A percentile compares a stretch with the other conserved stretches of the same genome.
Conservation (phyloP, 2,113 vertebrate genomes). For the Alethe castanea region DNA sequence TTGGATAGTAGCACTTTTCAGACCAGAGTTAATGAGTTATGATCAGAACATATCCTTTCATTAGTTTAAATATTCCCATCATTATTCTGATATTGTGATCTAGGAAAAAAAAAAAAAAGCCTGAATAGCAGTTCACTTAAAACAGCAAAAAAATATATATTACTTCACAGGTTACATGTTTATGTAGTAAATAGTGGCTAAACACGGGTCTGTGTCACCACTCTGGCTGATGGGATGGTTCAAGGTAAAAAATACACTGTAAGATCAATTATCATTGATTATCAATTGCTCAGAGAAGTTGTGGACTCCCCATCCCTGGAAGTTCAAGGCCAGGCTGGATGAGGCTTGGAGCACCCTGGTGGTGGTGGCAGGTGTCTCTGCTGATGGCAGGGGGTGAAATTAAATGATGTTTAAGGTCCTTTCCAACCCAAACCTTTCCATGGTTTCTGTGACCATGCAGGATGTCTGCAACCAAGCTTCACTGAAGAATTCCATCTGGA, state of each 20-base stretch:
- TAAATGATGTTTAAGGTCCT: not conserved
- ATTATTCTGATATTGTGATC: not conserved
- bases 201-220: not conserved
- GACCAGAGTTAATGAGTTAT: not conserved
- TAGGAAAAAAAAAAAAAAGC: not conserved
- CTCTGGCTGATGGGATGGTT: not conserved
- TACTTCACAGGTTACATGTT: not conserved
- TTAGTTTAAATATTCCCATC: not conserved
- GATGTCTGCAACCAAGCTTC: not conserved
- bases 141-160: not conserved
- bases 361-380: not conserved
- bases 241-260: accelerated
- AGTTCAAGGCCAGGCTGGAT: not conserved
- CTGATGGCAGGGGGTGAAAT: not conserved
- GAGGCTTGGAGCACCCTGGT: not conserved
- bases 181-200: not conserved
- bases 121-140: not conserved
- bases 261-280: not conserved
- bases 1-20: not conserved
- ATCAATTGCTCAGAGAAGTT: not conserved
- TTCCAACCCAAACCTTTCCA: not conserved
- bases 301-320: not conserved
- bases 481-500: not conserved
- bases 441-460: not conserved
- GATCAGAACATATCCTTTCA: not conserved